phyloP scores from a whole-genome alignment of 2,888 invertebrate genomes.

The Cremastinae sp. region DNA sequence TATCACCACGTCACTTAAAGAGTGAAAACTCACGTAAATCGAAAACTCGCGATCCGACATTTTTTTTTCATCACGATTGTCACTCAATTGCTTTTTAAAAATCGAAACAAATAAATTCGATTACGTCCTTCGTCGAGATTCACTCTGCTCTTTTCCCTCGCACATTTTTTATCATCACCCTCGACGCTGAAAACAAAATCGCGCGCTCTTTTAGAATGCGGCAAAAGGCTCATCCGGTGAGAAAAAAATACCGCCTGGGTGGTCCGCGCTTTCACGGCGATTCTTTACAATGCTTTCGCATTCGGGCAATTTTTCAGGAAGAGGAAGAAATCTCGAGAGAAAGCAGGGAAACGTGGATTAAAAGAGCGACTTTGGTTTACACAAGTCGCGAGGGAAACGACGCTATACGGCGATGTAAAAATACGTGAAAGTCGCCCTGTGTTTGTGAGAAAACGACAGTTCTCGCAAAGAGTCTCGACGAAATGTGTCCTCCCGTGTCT shows the following conservation, averaged over 20 bases:
- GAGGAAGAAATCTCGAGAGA: slow-evolving; percentile 14
- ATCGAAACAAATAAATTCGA: too few species aligned
- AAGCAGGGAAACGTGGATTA: slow-evolving; percentile 6
- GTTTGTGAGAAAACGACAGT: slow-evolving; percentile 38
- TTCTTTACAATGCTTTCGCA: slow-evolving; percentile 24
- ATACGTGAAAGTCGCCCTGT: slow-evolving; percentile 1
- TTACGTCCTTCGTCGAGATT: slow-evolving; percentile 16
- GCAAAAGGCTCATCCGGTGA: slow-evolving; percentile 29
- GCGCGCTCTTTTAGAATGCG: background rate
- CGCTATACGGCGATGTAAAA: slow-evolving; percentile 18
- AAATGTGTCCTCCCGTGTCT: slow-evolving; percentile 50
- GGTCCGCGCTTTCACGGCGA: slow-evolving; percentile 48
- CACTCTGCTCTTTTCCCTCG: slow-evolving; percentile 3
- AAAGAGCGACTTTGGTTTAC: slow-evolving; percentile 2
- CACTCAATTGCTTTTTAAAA: background rate
- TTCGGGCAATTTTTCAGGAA: slow-evolving; percentile 13
- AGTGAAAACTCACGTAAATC: too few species aligned
- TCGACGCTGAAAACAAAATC: background rate
- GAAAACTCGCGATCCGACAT: background rate
- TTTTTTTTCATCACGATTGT: background rate
- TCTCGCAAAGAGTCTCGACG: slow-evolving; percentile 38
- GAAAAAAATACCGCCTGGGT: slow-evolving; percentile 19
- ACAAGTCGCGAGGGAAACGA: background rate
- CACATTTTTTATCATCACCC: slow-evolving; percentile 10
- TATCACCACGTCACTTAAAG: background rate